phyloP scores from a whole-genome alignment of 2,797 vertebrate species.

The Neostethus bicornis region DNA sequence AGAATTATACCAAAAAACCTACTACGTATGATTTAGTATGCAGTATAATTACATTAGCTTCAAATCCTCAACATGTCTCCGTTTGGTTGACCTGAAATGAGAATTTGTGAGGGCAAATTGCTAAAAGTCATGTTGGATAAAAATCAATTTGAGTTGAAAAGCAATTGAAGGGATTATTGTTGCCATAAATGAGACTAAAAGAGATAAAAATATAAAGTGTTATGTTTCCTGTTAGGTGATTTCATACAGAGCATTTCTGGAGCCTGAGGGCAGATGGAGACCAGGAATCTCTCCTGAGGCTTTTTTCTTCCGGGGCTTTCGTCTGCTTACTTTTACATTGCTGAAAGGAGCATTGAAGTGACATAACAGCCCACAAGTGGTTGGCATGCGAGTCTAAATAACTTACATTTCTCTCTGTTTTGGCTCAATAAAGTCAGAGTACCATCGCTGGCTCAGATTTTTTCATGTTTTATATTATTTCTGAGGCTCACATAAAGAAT shows the following conservation, averaged over 20 bases:
- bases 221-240: slow-evolving; percentile 12
- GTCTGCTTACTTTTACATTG: neutral
- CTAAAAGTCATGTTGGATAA: slow-evolving; percentile 29
- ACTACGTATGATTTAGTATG: slow-evolving; percentile 56
- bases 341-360: neutral
- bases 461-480: no score
- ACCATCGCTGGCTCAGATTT: neutral
- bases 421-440: neutral
- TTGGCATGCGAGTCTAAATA: neutral
- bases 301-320: neutral
- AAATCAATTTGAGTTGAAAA: slow-evolving; percentile 29
- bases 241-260: neutral
- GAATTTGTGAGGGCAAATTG: slow-evolving; percentile 26
- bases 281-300: neutral
- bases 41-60: slow-evolving; percentile 42
- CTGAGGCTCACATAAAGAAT: no score
- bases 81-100: slow-evolving; percentile 30
- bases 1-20: slow-evolving; percentile 50
- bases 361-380: neutral
- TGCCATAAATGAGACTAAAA: slow-evolving; percentile 36
- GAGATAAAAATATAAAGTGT: slow-evolving; percentile 29
- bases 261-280: neutral
- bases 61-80: slow-evolving; percentile 42
- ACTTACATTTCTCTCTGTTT: neutral
- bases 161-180: slow-evolving; percentile 19